phyloP scores from a whole-genome alignment of 2,888 invertebrate species.

The Latrodectus hesperus region DNA sequence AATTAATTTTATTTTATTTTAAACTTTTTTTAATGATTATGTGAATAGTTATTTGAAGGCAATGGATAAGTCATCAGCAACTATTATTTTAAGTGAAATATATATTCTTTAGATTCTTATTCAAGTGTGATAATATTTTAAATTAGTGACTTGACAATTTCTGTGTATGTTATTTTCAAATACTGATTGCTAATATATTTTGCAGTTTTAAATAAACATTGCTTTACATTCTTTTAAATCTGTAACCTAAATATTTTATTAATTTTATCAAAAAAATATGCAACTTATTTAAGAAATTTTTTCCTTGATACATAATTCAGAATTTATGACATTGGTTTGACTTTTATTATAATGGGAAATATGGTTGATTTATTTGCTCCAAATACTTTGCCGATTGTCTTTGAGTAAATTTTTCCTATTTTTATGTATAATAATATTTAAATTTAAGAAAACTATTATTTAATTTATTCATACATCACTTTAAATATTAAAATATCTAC shows the following conservation, averaged over 20 bases:
- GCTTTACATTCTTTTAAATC: neutral
- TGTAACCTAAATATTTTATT: neutral
- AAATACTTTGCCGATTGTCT: constrained; percentile 23
- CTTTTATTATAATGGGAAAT: constrained; percentile 30
- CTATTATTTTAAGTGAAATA: too few species aligned
- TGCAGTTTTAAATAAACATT: neutral
- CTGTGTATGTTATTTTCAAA: neutral
- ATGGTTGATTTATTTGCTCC: constrained; percentile 38
- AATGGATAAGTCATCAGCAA: too few species aligned
- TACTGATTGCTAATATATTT: neutral
- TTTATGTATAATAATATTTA: neutral
- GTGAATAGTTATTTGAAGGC: too few species aligned
- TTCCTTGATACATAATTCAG: constrained; percentile 30
- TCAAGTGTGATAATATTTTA: neutral
- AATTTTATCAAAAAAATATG: neutral
- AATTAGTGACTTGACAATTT: neutral
- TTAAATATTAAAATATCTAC: too few species aligned
- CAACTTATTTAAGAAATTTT: neutral
- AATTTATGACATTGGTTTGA: constrained; percentile 38
- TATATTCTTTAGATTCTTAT: too few species aligned
- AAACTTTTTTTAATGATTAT: too few species aligned
- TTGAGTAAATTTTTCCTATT: constrained; percentile 25
- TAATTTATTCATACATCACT: too few species aligned
- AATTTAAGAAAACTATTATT: too few species aligned
- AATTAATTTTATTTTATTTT: too few species aligned